Evolutionary conservation across 2,113 vertebrate species (phyloP).

Genomic region (Lycaon pictus): DNA sequence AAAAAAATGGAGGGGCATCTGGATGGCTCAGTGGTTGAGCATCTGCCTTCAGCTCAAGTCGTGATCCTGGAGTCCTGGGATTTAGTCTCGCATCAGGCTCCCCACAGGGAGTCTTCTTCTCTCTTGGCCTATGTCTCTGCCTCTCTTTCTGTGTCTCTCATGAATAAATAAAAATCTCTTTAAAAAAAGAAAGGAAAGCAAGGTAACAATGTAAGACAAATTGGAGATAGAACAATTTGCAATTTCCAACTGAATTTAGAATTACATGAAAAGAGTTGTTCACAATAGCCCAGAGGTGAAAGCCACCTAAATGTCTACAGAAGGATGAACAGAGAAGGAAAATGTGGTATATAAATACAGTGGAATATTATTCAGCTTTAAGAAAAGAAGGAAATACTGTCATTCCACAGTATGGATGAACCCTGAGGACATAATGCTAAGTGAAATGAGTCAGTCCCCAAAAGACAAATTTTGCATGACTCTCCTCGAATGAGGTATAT

Average conservation of each 20-base stretch:
- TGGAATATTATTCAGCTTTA: neutral
- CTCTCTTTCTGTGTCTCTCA: too few species aligned
- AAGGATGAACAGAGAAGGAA: neutral
- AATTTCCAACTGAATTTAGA: constrained; percentile 25
- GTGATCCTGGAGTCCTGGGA: too few species aligned
- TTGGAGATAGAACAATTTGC: neutral
- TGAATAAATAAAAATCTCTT: too few species aligned
- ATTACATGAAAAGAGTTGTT: neutral
- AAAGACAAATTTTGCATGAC: neutral
- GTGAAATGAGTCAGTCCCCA: neutral
- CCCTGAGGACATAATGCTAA: neutral
- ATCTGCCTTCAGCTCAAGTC: too few species aligned
- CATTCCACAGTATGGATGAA: neutral
- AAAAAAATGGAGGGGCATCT: neutral
- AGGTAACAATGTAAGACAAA: neutral
- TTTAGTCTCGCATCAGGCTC: too few species aligned
- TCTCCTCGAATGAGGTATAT: neutral
- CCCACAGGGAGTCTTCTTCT: too few species aligned
- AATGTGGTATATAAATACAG: neutral
- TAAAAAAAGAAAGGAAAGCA: neutral
- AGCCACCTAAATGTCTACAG: neutral
- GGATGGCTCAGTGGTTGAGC: too few species aligned
- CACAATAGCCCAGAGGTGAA: neutral
- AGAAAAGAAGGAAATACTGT: neutral
- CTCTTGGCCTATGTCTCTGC: too few species aligned